Conservation (phyloP, 2,888 invertebrate genomes). For the Brassicogethes aeneus region DNA sequence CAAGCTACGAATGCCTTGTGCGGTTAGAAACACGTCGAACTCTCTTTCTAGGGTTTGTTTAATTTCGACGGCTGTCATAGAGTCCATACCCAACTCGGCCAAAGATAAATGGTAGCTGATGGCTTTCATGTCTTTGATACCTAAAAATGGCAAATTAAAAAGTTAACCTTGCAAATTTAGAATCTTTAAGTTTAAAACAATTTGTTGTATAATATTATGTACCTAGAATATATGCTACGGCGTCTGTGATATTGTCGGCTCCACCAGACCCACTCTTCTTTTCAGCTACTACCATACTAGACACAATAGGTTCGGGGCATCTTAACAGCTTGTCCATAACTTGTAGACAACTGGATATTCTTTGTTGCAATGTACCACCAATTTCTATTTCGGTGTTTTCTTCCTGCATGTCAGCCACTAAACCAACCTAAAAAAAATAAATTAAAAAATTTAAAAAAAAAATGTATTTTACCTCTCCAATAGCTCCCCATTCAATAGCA, state of each 20-base stretch:
- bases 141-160: no score
- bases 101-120: slow-evolving; percentile 63
- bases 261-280: slow-evolving; percentile 56
- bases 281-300: slow-evolving; percentile 82
- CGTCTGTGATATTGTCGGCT: slow-evolving; percentile 60
- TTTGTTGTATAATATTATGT: slow-evolving; percentile 3
- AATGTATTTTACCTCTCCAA: slow-evolving; percentile 68
- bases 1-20: slow-evolving; percentile 75
- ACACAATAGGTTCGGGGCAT: slow-evolving; percentile 56
- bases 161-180: not conserved
- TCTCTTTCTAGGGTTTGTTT: slow-evolving; percentile 86
- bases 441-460: not conserved
- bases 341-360: slow-evolving; percentile 54
- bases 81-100: slow-evolving; percentile 93
- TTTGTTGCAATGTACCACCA: slow-evolving; percentile 58
- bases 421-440: slow-evolving; percentile 43
- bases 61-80: slow-evolving; percentile 94
- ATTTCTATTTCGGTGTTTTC: slow-evolving; percentile 39
- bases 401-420: slow-evolving; percentile 52
- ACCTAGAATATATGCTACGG: slow-evolving; percentile 55
- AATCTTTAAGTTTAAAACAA: not conserved
- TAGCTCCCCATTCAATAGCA: slow-evolving; percentile 89
- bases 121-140: slow-evolving; percentile 50
- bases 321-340: slow-evolving; percentile 61
- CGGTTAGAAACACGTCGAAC: slow-evolving; percentile 76